These are phyloP conservation scores for Sylvietta virens DNA, from an alignment of 2,113 vertebrate genomes.

Conservation along the genomic window DNA sequence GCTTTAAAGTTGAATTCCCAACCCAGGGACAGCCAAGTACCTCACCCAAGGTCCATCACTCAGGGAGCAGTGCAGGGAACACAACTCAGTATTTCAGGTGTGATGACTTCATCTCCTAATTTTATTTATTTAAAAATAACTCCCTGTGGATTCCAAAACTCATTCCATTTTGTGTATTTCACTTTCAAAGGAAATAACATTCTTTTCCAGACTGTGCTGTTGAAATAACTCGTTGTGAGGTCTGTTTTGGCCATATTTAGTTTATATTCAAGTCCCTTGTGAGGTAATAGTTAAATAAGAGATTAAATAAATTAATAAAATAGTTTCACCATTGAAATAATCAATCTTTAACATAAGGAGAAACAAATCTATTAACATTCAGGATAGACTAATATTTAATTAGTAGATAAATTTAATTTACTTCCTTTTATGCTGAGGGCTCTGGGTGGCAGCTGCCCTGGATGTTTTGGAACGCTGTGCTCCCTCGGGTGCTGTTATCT, in stretches of 20 bases:
- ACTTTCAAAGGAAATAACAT: background rate
- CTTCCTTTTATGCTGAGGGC: background rate
- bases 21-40: background rate
- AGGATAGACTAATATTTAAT: background rate
- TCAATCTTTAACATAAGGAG: background rate
- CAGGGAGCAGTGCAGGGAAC: background rate
- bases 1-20: background rate
- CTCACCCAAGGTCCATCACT: background rate
- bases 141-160: background rate
- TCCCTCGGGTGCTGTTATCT: background rate
- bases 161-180: background rate
- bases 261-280: background rate
- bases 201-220: background rate
- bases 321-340: background rate
- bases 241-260: background rate
- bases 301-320: background rate
- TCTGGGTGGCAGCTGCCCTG: background rate
- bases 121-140: background rate
- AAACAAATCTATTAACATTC: background rate
- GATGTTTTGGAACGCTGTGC: background rate
- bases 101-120: background rate
- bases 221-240: background rate
- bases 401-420: background rate
- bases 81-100: background rate
- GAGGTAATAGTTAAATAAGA: background rate